A percentile compares a stretch with the other conserved stretches of the same genome.
Evolutionary conservation across 2,797 vertebrate genomes (phyloP).

Genomic region (Peromyscus aztecus): DNA sequence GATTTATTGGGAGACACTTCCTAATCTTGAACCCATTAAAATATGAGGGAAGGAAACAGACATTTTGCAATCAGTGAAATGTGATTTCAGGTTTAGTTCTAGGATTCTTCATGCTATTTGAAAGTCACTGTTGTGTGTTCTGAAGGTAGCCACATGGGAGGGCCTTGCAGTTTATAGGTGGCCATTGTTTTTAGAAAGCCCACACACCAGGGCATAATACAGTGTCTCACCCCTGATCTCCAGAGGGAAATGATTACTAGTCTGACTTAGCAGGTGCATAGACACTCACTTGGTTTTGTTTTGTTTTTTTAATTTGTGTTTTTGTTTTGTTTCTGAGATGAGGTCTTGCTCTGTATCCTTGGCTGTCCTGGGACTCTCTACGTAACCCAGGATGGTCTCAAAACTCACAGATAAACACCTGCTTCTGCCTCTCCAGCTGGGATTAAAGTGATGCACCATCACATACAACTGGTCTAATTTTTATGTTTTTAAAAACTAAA

Average conservation of each 20-base stretch:
- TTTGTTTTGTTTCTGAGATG: neutral
- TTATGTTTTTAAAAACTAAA: neutral
- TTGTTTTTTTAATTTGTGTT: neutral
- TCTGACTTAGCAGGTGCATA: neutral
- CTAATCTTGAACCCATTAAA: slow-evolving; percentile 46
- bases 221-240: neutral
- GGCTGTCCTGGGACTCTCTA: neutral
- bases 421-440: neutral
- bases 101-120: slow-evolving; percentile 25
- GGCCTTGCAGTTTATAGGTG: neutral
- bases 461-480: neutral
- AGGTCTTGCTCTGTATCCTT: neutral
- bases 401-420: neutral
- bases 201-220: neutral
- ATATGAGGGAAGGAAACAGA: neutral
- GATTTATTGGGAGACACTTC: neutral
- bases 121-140: slow-evolving; percentile 1
- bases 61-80: slow-evolving; percentile 51
- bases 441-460: neutral
- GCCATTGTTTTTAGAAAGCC: slow-evolving; percentile 31
- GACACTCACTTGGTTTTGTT: neutral
- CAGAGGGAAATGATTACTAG: slow-evolving; percentile 29
- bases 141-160: neutral
- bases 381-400: neutral
- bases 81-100: slow-evolving; percentile 29